These are phyloP conservation scores for Unio delphinus DNA, from an alignment of 2,888 invertebrate genomes.

Conservation along the genomic window DNA sequence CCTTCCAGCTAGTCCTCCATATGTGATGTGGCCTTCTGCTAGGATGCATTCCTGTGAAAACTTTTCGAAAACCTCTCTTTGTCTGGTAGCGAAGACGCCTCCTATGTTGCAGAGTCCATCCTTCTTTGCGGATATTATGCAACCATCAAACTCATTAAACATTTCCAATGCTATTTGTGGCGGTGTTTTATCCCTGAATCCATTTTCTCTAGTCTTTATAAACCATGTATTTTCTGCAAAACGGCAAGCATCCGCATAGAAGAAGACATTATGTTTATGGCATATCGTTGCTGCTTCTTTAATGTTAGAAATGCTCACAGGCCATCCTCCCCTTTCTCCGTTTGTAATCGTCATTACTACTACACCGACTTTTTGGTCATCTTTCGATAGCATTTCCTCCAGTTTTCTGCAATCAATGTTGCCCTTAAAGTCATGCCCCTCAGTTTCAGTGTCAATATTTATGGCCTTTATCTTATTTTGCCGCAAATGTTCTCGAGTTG, in stretches of 20 bases:
- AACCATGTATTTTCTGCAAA: constrained; percentile 24
- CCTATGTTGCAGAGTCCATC: constrained; percentile 22
- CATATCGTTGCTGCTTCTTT: constrained; percentile 5
- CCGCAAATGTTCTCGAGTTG: constrained; percentile 10
- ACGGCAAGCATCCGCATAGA: constrained; percentile 16
- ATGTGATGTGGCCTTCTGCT: neutral
- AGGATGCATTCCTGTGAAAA: neutral
- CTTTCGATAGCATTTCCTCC: neutral
- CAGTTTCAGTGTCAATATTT: constrained; percentile 4
- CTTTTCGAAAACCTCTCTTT: neutral
- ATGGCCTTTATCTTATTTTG: neutral
- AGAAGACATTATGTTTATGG: constrained; percentile 6
- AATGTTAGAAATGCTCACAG: constrained; percentile 23
- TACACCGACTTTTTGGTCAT: neutral
- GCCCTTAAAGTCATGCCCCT: constrained; percentile 5
- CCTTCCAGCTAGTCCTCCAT: constrained; percentile 1
- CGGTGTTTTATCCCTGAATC: constrained; percentile 5
- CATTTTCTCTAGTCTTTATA: constrained; percentile 11
- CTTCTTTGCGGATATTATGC: constrained; percentile 17
- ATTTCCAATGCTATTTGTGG: constrained; percentile 16
- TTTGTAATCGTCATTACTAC: constrained; percentile 15
- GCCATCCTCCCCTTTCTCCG: constrained; percentile 10
- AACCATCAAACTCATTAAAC: constrained; percentile 19
- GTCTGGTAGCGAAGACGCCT: constrained; percentile 2
- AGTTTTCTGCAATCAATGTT: constrained; percentile 14